A percentile compares a stretch with the other conserved stretches of the same genome.
Conservation (phyloP, 2,888 invertebrate genomes). For the Euclidia mi region DNA sequence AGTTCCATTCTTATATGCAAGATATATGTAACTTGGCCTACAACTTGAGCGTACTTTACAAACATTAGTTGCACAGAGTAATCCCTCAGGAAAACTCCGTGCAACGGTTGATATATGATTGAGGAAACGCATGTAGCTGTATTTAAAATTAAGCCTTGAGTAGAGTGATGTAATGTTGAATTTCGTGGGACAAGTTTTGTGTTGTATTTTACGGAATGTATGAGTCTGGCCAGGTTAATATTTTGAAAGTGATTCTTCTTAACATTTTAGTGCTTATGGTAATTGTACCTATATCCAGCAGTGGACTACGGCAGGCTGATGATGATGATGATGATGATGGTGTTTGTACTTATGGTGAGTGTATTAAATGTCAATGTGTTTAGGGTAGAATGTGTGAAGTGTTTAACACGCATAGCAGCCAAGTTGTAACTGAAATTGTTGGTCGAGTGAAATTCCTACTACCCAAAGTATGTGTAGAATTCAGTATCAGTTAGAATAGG, state of each 20-base stretch:
- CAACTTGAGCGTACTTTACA: neutral
- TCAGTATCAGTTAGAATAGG: too few species aligned
- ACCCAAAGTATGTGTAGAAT: too few species aligned
- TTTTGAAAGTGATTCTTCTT: conserved; percentile 17
- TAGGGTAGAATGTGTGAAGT: too few species aligned
- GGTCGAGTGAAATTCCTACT: too few species aligned
- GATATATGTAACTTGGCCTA: neutral
- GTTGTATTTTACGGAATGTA: conserved; percentile 13
- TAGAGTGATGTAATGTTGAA: conserved; percentile 4
- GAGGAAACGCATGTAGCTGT: conserved; percentile 5
- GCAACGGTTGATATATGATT: conserved; percentile 24
- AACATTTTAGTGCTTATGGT: neutral
- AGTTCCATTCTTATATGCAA: neutral
- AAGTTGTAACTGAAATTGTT: too few species aligned
- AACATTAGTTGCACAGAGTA: conserved; percentile 7
- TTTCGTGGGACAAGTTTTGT: conserved; percentile 1
- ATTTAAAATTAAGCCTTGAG: conserved; percentile 10
- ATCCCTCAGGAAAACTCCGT: conserved; percentile 26
- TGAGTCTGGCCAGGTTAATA: conserved; percentile 12
- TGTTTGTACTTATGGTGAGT: neutral
- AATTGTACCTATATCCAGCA: too few species aligned
- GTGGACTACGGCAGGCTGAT: too few species aligned
- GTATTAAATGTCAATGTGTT: neutral
- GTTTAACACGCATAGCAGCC: too few species aligned
- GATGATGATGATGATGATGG: too few species aligned